Percentiles rank a stretch among this genome's conserved stretches.
phyloP scores from a whole-genome alignment of 2,113 vertebrate genomes.

The Craseonycteris thonglongyai region DNA sequence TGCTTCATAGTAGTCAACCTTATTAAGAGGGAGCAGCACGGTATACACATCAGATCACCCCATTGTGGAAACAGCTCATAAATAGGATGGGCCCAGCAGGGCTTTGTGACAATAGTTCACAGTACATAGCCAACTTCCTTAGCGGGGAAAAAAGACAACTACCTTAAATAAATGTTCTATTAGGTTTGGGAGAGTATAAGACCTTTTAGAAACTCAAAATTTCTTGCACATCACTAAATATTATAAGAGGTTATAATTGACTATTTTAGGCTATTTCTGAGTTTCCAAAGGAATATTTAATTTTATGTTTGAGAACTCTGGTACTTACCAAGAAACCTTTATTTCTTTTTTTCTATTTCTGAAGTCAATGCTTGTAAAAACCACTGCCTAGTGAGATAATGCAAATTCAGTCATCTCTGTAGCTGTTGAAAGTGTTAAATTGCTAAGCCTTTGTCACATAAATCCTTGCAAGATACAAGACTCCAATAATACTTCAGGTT shows the following conservation, averaged over 20 bases:
- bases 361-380: slow-evolving; percentile 69
- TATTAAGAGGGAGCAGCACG: accelerated
- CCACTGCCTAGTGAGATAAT: slow-evolving; percentile 62
- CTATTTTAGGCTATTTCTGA: slow-evolving; percentile 68
- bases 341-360: slow-evolving; percentile 8
- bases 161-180: neutral
- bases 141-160: neutral
- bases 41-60: neutral
- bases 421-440: slow-evolving; percentile 49
- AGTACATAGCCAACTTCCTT: accelerated
- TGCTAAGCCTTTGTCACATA: slow-evolving; percentile 32
- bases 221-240: slow-evolving; percentile 33
- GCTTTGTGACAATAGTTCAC: neutral
- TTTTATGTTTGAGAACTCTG: slow-evolving; percentile 48
- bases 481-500: slow-evolving; percentile 36
- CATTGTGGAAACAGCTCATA: no score
- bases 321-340: slow-evolving; percentile 49
- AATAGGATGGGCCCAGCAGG: neutral
- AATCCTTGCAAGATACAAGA: slow-evolving; percentile 55
- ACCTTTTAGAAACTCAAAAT: slow-evolving; percentile 50
- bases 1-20: accelerated
- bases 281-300: slow-evolving; percentile 60
- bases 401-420: slow-evolving; percentile 67
- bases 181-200: neutral
- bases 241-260: slow-evolving; percentile 62